Percentiles rank a stretch among this genome's conserved stretches.
Evolutionary conservation across 2,888 invertebrate species (phyloP).

Genomic region (Endomychus coccineus): DNA sequence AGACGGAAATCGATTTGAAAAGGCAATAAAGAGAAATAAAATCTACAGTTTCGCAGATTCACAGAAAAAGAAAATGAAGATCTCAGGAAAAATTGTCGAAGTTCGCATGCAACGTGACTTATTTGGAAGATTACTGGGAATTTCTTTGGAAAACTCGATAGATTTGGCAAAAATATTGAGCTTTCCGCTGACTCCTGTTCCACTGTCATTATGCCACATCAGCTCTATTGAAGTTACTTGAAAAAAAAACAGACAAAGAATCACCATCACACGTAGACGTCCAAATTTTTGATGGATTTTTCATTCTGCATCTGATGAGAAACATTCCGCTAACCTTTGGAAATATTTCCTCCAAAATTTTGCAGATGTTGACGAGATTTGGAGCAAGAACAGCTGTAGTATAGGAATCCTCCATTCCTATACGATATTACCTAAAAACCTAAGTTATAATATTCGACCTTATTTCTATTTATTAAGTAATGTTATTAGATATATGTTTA

Average conservation of each 20-base stretch:
- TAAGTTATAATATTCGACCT: too few species aligned
- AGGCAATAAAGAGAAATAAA: constrained; percentile 5
- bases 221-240: not conserved
- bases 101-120: constrained; percentile 27
- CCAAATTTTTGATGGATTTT: constrained; percentile 27
- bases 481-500: too few species aligned
- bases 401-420: too few species aligned
- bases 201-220: constrained; percentile 26
- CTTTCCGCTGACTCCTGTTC: constrained; percentile 22
- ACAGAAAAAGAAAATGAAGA: constrained; percentile 20
- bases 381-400: constrained; percentile 9
- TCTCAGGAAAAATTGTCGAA: constrained; percentile 26
- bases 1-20: constrained; percentile 5
- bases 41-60: constrained; percentile 2
- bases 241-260: constrained; percentile 10
- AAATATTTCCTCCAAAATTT: constrained; percentile 21
- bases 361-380: constrained; percentile 10
- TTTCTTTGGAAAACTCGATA: constrained; percentile 18
- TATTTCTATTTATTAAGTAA: too few species aligned
- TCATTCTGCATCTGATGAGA: constrained; percentile 25
- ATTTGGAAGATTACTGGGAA: constrained; percentile 26
- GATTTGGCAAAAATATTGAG: constrained; percentile 21
- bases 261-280: constrained; percentile 21
- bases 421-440: too few species aligned
- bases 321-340: constrained; percentile 20